Conservation (phyloP, 1,140 invertebrate genomes). For the Monomorium pharaonis region DNA sequence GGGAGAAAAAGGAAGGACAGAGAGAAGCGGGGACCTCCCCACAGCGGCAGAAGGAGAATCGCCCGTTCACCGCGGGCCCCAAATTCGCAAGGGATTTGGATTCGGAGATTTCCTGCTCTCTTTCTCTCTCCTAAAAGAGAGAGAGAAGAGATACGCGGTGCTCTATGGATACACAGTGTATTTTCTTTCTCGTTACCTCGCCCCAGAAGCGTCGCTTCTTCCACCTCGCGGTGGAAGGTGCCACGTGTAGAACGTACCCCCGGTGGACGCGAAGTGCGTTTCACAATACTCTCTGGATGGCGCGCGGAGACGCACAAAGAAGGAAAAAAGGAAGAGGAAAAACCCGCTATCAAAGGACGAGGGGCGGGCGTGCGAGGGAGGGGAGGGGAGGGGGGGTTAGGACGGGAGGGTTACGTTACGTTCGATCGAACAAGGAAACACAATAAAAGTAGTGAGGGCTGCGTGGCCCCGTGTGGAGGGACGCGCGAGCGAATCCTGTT, state of each 20-base stretch:
- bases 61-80: background rate
- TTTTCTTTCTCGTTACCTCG: background rate
- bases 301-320: slow-evolving; percentile 61
- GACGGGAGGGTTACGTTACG: slow-evolving; percentile 71
- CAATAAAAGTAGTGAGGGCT: slow-evolving; percentile 78
- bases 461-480: slow-evolving; percentile 65
- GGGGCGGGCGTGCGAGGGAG: background rate
- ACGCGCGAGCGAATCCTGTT: slow-evolving; percentile 83
- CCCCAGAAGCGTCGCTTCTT: background rate
- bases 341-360: slow-evolving; percentile 52
- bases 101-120: slow-evolving; percentile 39
- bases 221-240: background rate
- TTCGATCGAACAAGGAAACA: slow-evolving; percentile 80
- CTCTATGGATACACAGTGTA: slow-evolving; percentile 72
- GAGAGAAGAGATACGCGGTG: slow-evolving; percentile 68
- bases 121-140: too few species aligned
- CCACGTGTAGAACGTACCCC: slow-evolving; percentile 46
- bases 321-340: slow-evolving; percentile 53
- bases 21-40: background rate
- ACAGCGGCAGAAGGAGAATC: background rate
- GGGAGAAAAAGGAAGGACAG: too few species aligned
- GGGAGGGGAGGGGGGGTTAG: too few species aligned
- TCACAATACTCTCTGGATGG: slow-evolving; percentile 43
- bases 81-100: background rate
- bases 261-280: background rate